These are phyloP conservation scores for Tiliacea aurago DNA, from an alignment of 2,888 invertebrate genomes.

Conservation along the genomic window DNA sequence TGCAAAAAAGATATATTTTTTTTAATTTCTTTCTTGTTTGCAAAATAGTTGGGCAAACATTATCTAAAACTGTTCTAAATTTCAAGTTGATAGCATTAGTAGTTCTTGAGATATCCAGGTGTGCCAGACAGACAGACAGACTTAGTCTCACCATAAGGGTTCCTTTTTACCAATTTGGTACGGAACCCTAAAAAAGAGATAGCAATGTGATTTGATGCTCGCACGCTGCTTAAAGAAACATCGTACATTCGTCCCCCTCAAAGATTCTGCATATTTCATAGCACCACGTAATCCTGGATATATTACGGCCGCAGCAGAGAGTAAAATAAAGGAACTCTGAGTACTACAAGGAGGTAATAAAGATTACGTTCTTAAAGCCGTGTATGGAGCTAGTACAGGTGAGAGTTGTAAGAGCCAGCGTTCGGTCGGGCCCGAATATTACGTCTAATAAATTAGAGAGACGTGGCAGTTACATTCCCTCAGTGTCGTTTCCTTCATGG, in stretches of 20 bases:
- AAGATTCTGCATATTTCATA: slow-evolving; percentile 76
- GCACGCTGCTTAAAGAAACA: slow-evolving; percentile 67
- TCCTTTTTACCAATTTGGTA: no score
- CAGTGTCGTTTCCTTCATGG: slow-evolving; percentile 80
- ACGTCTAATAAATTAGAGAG: slow-evolving; percentile 84
- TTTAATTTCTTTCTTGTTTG: no score
- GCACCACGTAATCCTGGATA: slow-evolving; percentile 73
- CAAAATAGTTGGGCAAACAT: no score
- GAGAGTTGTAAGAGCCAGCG: slow-evolving; percentile 65
- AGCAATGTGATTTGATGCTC: slow-evolving; percentile 66
- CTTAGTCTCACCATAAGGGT: no score
- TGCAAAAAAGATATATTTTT: no score
- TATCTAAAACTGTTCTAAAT: no score
- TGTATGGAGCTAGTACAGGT: slow-evolving; percentile 72
- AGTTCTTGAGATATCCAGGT: no score
- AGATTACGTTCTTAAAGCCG: slow-evolving; percentile 84
- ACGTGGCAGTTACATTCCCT: slow-evolving; percentile 77
- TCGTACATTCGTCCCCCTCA: slow-evolving; percentile 71
- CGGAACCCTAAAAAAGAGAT: slow-evolving; percentile 57
- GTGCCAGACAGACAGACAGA: no score
- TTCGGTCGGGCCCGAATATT: slow-evolving; percentile 79
- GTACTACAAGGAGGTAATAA: slow-evolving; percentile 79
- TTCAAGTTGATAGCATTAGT: no score
- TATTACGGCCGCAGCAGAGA: slow-evolving; percentile 74
- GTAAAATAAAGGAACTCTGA: slow-evolving; percentile 81